Conservation (phyloP, 2,888 invertebrate species). For the Epinotia ramella region DNA sequence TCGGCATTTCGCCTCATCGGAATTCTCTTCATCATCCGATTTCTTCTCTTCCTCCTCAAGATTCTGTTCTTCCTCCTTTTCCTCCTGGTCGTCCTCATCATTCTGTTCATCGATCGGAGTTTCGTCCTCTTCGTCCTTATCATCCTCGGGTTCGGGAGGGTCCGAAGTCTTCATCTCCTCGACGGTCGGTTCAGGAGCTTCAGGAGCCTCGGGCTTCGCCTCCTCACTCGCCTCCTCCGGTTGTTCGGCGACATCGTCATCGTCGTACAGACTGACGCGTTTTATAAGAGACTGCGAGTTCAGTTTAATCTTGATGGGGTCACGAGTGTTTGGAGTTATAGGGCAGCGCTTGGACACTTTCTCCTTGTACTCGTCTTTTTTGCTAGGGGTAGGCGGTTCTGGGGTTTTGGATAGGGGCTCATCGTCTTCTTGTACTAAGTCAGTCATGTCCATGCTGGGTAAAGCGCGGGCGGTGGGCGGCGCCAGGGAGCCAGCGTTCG, state of each 20-base stretch:
- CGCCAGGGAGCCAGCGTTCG: conserved; percentile 71
- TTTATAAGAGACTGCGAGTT: conserved; percentile 80
- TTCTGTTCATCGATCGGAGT: conserved; percentile 39
- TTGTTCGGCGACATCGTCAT: conserved; percentile 65
- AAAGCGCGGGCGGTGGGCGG: conserved; percentile 49
- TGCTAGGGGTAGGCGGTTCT: conserved; percentile 44
- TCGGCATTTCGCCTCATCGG: conserved; percentile 31
- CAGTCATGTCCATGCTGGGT: conserved; percentile 55
- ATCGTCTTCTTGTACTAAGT: conserved; percentile 65
- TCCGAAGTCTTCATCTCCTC: conserved; percentile 36
- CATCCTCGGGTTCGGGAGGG: conserved; percentile 43
- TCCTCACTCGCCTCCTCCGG: conserved; percentile 70
- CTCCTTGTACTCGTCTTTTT: conserved; percentile 70
- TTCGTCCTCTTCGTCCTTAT: conserved; percentile 44
- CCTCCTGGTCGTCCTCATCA: conserved; percentile 8
- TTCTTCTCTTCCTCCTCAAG: conserved; percentile 43
- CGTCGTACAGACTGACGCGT: conserved; percentile 83
- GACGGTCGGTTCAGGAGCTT: conserved; percentile 1
- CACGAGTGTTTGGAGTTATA: conserved; percentile 70
- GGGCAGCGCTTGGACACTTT: conserved; percentile 74
- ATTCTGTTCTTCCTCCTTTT: neutral
- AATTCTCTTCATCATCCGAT: conserved; percentile 39
- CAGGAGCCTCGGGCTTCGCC: conserved; percentile 50
- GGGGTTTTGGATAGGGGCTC: conserved; percentile 50
- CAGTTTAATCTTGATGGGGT: conserved; percentile 77